These are phyloP conservation scores for Digitonthophagus gazella DNA, from an alignment of 2,888 invertebrate species.

Conservation along the genomic window DNA sequence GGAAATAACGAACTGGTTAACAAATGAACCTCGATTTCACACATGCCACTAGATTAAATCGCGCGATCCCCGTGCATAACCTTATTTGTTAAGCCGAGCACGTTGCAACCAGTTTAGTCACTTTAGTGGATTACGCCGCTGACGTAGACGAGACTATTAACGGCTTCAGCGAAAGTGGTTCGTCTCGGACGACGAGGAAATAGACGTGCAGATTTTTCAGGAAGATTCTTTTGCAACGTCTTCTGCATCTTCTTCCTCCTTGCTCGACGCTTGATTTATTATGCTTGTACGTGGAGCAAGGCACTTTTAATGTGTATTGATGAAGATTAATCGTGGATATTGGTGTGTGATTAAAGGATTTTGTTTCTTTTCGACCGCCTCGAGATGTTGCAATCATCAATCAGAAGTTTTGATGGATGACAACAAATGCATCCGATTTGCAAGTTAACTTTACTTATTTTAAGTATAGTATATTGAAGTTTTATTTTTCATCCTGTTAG, in stretches of 20 bases:
- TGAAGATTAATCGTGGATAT: slow-evolving; percentile 29
- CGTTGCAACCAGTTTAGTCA: slow-evolving; percentile 11
- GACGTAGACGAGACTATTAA: slow-evolving; percentile 14
- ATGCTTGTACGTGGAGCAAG: slow-evolving; percentile 18
- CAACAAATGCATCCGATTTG: too few relatives aligned
- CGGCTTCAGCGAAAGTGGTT: slow-evolving; percentile 15
- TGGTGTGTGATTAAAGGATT: slow-evolving; percentile 27
- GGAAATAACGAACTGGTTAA: slow-evolving; percentile 30
- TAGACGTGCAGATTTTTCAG: not conserved
- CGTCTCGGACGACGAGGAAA: slow-evolving; percentile 21
- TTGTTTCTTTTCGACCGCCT: slow-evolving; percentile 23
- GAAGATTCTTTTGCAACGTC: not conserved
- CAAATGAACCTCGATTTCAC: slow-evolving; percentile 40
- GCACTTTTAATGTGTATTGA: slow-evolving; percentile 29
- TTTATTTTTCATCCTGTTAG: too few relatives aligned
- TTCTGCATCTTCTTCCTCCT: slow-evolving; percentile 14
- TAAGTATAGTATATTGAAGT: too few relatives aligned
- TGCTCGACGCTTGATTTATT: slow-evolving; percentile 26
- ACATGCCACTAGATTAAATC: slow-evolving; percentile 39
- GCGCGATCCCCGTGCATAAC: slow-evolving; percentile 27
- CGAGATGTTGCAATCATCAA: not conserved
- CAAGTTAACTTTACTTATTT: too few relatives aligned
- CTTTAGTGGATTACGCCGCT: not conserved
- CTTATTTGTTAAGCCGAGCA: slow-evolving; percentile 5
- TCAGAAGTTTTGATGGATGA: not conserved